Evolutionary conservation across 2,797 vertebrate genomes (phyloP).

Genomic region (Premnoplex brunnescens): DNA sequence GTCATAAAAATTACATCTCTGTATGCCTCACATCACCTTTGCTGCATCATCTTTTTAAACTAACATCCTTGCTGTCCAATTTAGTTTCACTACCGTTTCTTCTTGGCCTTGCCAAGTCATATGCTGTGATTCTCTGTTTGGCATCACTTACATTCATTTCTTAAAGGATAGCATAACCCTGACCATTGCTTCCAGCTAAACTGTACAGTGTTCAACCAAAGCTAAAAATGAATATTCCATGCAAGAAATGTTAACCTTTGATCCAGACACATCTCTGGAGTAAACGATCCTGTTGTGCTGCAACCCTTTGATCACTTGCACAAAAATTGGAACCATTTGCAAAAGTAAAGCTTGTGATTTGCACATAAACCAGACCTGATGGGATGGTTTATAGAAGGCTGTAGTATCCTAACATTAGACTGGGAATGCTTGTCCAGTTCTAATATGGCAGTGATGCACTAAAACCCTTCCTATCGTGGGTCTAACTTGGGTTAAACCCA

Average conservation of each 20-base stretch:
- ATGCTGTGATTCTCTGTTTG: neutral
- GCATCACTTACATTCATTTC: neutral
- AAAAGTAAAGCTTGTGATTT: conserved; percentile 38
- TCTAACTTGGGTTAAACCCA: neutral
- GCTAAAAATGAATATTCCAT: conserved; percentile 58
- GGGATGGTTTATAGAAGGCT: conserved; percentile 18
- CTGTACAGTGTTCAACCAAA: neutral
- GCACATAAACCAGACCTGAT: conserved; percentile 47
- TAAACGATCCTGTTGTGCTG: conserved; percentile 41
- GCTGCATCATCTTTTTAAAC: neutral
- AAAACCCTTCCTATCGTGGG: neutral
- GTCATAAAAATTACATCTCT: neutral
- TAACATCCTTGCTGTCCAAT: neutral
- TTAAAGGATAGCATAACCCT: neutral
- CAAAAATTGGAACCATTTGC: conserved; percentile 72
- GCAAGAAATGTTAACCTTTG: conserved; percentile 64
- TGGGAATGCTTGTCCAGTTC: neutral
- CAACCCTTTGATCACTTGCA: conserved; percentile 59
- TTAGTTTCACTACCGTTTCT: neutral
- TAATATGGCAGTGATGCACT: fast-evolving
- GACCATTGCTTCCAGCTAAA: neutral
- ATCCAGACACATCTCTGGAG: conserved; percentile 59
- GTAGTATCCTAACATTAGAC: neutral
- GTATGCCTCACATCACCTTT: neutral
- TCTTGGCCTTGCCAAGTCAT: neutral